Base-by-base conservation (phyloP, 2,113 vertebrate genomes). In the Nothobranchius furzeri region DNA sequence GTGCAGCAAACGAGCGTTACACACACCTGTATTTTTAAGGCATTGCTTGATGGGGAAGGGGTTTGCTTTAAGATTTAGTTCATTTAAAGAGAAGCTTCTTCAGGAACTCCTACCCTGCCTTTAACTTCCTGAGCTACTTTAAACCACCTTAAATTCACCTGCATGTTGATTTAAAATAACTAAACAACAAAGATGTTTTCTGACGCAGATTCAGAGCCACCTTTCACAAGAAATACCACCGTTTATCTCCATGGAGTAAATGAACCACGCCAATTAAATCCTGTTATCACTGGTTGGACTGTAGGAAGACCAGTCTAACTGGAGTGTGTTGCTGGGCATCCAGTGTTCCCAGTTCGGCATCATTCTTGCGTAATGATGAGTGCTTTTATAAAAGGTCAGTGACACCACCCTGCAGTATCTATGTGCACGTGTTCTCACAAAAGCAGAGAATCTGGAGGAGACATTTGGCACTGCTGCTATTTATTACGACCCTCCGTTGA, bases 211-310 rank as follows among this genome's bases (percentile, higher is more conserved):
- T 84, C 60, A 81, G 61, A 54, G 17, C 64, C 57, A 66, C 60
- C 50, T 78, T 83, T 82, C 0, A 17, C 76, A 83, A 56, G 75
- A 63, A 73, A 79, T 75, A 75, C 75, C 61, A 64, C n/a, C 60
- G 59, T n/a, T 82, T 60, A 58, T 70, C 55, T 76, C 70, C 53
- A 53, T 4, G 1, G 64, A 53, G 78, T 78, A 74, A 30, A 30
- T 30, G 4, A 30, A 85, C 84, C 85, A 74, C 68, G 65, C 70
- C 81, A 76, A 76, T 86, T 84, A 78, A 73, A 77, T 76, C 73
- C 68, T 89, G 76, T 83, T 82, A 72, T 82, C 74, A 82, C 72
- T 81, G 69, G 53, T 82, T 78, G 60, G 55, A 67, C 66, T 86
- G 68, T 84, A 86, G 85, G 85, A 78, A 82, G 77, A 76, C 70